These are phyloP conservation scores for Brachyistius frenatus DNA, from an alignment of 2,113 vertebrate species.

Conservation along the genomic window DNA sequence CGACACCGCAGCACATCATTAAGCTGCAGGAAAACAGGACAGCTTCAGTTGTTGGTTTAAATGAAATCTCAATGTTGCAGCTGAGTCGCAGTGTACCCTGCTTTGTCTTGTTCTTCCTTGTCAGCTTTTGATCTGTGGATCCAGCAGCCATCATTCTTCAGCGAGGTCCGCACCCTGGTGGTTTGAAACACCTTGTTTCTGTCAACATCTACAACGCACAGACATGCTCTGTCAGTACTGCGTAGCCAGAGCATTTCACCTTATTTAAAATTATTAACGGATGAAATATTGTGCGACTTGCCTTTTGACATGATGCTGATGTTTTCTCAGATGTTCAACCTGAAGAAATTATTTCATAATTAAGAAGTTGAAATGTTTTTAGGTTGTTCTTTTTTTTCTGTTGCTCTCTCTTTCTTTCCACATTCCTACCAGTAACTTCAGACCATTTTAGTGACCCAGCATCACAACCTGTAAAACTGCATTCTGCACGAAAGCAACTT, in stretches of 20 bases:
- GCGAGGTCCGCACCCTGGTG: conserved; percentile 43
- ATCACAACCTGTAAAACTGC: conserved; percentile 25
- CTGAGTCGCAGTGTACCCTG: conserved; percentile 34
- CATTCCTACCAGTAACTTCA: neutral
- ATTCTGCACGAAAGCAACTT: conserved; percentile 28
- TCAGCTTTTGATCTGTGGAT: conserved; percentile 43
- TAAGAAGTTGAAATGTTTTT: neutral
- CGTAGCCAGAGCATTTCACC: neutral
- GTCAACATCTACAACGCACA: conserved; percentile 59
- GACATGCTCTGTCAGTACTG: conserved; percentile 4
- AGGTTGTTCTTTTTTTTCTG: neutral
- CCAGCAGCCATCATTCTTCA: conserved; percentile 74
- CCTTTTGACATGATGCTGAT: conserved; percentile 64
- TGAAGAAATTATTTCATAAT: conserved; percentile 18
- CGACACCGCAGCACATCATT: neutral
- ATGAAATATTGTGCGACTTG: conserved; percentile 18
- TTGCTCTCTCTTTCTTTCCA: neutral
- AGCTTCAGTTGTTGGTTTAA: conserved; percentile 1
- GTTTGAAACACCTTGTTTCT: conserved; percentile 58
- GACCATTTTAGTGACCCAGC: neutral
- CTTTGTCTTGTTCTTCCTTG: neutral
- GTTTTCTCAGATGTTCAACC: conserved; percentile 30
- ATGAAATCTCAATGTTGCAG: neutral
- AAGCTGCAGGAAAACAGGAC: neutral
- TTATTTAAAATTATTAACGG: neutral